Evolutionary conservation across 2,888 invertebrate species (phyloP), one percentile per base, ranked within the genome.

Genomic region (Drosophila neutralis): DNA sequence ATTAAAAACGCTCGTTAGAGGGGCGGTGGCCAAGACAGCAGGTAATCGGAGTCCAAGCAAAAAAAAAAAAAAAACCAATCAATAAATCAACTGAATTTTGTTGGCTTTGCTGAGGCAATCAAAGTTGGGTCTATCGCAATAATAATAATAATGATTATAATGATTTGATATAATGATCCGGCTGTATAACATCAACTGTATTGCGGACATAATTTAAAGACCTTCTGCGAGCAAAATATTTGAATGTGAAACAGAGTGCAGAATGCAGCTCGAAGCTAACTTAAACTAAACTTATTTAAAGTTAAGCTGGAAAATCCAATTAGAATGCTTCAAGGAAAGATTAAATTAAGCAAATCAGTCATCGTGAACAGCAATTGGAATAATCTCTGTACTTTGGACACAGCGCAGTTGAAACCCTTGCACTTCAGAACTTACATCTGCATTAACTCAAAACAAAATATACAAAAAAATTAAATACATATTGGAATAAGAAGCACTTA

Each of bases 1-100:
- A 79, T 83, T 82, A 82, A 80, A 73, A 54, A 59, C 49, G 75
- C 72, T 76, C 51, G 76, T 82, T 78, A 76, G 76, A 49, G 62
- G 42, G 59, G 54, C 52, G 64, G 40, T 54, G 67, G 53, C 45
- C 51, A 36, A 57, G 38, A 62, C 54, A 49, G 13, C 31, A 27
- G 27, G 36, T 36, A 36, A 54, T n/a, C 0, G n/a, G 27, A 27
- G 35, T 24, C 10, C 8, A 49, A 51, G 64, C 58, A 38, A 33
- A 15, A 58, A 31, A 53, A 42, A 35, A 42, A 35, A 49, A 48
- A 56, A 70, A 66, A 45, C 1, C 1, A 54, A 79, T 62, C 68
- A 73, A 75, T 75, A 65, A 67, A 67, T 78, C 82, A 70, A 73
- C 49, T 27, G 51, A 68, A 49, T 38, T 38, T 31, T 49, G 51